Evolutionary conservation across 2,113 vertebrate genomes (phyloP).

Genomic region (Herpetotheres cachinnans): DNA sequence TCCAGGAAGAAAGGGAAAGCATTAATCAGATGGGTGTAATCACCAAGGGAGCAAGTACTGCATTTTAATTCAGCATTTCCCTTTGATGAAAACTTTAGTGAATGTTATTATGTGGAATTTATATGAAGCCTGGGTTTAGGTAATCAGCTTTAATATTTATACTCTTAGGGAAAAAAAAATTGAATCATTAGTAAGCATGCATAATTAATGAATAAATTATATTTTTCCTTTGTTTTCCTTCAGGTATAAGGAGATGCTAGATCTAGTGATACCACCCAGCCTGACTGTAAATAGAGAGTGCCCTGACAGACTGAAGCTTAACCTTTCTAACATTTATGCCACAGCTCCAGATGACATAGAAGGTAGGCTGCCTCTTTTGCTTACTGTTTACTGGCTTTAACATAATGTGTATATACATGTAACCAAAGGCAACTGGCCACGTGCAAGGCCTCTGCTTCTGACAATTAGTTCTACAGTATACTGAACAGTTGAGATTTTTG

Average conservation of each 20-base stretch:
- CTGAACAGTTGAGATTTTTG: background rate
- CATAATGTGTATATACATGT: background rate
- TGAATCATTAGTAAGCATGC: conserved; percentile 70
- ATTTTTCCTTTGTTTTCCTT: conserved; percentile 73
- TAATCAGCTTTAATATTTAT: conserved; percentile 79
- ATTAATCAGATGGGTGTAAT: conserved; percentile 62
- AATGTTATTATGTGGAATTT: conserved; percentile 74
- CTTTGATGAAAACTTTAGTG: conserved; percentile 75
- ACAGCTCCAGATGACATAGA: conserved; percentile 74
- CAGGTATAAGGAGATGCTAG: conserved; percentile 88
- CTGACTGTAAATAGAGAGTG: conserved; percentile 75
- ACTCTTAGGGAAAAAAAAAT: conserved; percentile 66
- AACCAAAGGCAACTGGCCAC: background rate
- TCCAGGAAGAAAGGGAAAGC: background rate
- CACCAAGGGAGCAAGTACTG: conserved; percentile 60
- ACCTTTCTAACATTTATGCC: conserved; percentile 54
- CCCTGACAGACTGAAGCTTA: conserved; percentile 68
- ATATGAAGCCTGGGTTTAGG: conserved; percentile 74
- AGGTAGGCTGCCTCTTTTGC: conserved; percentile 72
- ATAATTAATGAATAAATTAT: conserved; percentile 77
- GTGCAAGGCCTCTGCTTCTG: background rate
- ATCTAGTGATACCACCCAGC: conserved; percentile 82
- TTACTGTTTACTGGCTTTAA: conserved; percentile 9
- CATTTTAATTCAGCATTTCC: conserved; percentile 70
- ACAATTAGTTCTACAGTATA: background rate